Conservation (phyloP, 2,888 invertebrate genomes). For the Drosophila mettleri region DNA sequence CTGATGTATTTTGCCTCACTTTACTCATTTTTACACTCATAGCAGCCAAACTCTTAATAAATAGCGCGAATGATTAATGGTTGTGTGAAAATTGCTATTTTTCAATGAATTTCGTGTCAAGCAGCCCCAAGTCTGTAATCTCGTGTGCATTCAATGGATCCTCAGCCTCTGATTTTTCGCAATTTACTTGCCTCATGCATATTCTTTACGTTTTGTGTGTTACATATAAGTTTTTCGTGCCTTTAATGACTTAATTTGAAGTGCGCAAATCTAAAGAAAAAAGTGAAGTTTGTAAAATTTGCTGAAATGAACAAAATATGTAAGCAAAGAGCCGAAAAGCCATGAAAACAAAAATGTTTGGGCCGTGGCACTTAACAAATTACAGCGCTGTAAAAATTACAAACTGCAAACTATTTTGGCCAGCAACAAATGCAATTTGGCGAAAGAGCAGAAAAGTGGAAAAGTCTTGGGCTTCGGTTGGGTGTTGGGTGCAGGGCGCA, state of each 20-base stretch:
- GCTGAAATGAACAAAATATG: slow-evolving; percentile 14
- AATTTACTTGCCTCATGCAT: not conserved
- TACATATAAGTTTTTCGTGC: slow-evolving; percentile 38
- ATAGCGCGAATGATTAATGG: not conserved
- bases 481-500: no score
- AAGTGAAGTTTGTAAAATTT: slow-evolving; percentile 5
- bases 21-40: not conserved
- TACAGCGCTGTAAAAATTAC: slow-evolving; percentile 73
- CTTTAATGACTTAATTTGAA: slow-evolving; percentile 73
- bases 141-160: not conserved
- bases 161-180: not conserved
- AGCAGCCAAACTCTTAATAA: not conserved
- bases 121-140: not conserved
- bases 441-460: slow-evolving; percentile 1
- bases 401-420: slow-evolving; percentile 66
- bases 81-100: not conserved
- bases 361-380: slow-evolving; percentile 70
- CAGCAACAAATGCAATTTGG: slow-evolving; percentile 61
- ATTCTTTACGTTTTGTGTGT: not conserved
- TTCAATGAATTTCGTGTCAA: slow-evolving; percentile 5
- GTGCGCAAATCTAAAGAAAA: slow-evolving; percentile 8
- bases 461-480: not conserved
- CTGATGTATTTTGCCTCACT: not conserved
- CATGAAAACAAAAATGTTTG: slow-evolving; percentile 16
- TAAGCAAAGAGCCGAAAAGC: slow-evolving; percentile 8